Evolutionary conservation across 2,113 vertebrate genomes (phyloP).

Genomic region (Perca fluviatilis): DNA sequence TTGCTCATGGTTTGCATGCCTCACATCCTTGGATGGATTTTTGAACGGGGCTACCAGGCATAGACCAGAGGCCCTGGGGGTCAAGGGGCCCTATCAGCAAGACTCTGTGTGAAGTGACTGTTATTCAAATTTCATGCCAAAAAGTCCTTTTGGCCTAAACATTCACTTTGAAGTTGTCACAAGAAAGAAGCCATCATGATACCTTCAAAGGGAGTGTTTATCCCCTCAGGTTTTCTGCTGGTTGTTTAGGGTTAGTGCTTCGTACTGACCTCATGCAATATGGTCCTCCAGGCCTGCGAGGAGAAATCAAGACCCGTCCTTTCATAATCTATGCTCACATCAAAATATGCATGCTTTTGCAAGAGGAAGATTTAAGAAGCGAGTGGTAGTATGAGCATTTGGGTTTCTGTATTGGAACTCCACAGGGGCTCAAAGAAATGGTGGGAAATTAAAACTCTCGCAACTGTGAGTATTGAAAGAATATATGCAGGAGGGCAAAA

Average conservation of each 20-base stretch:
- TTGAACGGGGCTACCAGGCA: neutral
- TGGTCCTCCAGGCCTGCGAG: slow-evolving; percentile 17
- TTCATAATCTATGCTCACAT: slow-evolving; percentile 5
- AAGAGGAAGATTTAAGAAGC: neutral
- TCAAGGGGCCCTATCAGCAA: slow-evolving; percentile 1
- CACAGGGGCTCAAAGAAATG: slow-evolving; percentile 1
- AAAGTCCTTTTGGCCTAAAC: slow-evolving; percentile 53
- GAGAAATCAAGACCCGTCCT: slow-evolving; percentile 21
- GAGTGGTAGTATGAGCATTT: neutral
- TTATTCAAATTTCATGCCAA: slow-evolving; percentile 38
- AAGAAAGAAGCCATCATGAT: slow-evolving; percentile 50
- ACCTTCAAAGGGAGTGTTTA: slow-evolving; percentile 67
- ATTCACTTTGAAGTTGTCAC: slow-evolving; percentile 72
- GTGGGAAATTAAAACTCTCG: slow-evolving; percentile 21
- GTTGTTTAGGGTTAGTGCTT: slow-evolving; percentile 36
- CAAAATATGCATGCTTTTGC: slow-evolving; percentile 20
- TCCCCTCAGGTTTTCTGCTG: slow-evolving; percentile 46
- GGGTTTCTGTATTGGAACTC: neutral
- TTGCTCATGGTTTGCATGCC: neutral
- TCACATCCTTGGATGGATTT: neutral
- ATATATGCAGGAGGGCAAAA: slow-evolving; percentile 1
- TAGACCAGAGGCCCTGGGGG: neutral
- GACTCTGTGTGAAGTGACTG: slow-evolving; percentile 24
- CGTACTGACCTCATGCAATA: slow-evolving; percentile 20
- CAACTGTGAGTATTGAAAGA: neutral